These are phyloP conservation scores for Cacoxenus indagator DNA, from an alignment of 2,888 invertebrate species.

Conservation along the genomic window DNA sequence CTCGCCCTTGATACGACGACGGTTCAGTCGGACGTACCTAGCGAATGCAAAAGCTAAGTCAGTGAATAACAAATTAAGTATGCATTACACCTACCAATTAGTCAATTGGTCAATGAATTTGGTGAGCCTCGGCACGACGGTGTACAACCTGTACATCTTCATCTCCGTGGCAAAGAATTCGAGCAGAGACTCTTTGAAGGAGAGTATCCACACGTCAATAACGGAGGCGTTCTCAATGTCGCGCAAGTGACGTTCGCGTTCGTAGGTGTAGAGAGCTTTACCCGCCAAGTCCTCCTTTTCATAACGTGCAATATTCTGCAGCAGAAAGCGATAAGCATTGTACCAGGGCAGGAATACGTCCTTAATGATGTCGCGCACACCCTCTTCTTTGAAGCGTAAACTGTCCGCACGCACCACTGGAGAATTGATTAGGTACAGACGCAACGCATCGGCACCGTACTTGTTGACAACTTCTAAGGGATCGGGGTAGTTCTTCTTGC, in stretches of 20 bases:
- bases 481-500: slow-evolving; percentile 99
- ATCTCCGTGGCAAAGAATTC: slow-evolving; percentile 92
- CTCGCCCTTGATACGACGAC: slow-evolving; percentile 95
- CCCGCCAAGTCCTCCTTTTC: slow-evolving; percentile 75
- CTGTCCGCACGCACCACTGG: slow-evolving; percentile 98
- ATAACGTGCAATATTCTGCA: slow-evolving; percentile 91
- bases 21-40: slow-evolving; percentile 93
- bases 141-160: slow-evolving; percentile 94
- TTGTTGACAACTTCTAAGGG: slow-evolving; percentile 91
- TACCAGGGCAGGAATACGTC: slow-evolving; percentile 99
- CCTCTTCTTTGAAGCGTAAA: slow-evolving; percentile 96
- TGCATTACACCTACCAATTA: slow-evolving; percentile 79
- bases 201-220: slow-evolving; percentile 98
- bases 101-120: slow-evolving; percentile 98
- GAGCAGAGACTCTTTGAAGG: slow-evolving; percentile 94
- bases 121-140: slow-evolving; percentile 92
- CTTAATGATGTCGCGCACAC: slow-evolving; percentile 95
- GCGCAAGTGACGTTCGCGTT: slow-evolving; percentile 71
- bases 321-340: slow-evolving; percentile 91
- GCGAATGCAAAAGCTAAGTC: neutral
- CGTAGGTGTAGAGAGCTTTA: slow-evolving; percentile 73
- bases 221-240: slow-evolving; percentile 72
- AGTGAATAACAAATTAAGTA: neutral
- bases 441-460: slow-evolving; percentile 96
- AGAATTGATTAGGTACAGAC: slow-evolving; percentile 96